phyloP scores from a whole-genome alignment of 2,888 invertebrate genomes.

The Crepidodera aurea region DNA sequence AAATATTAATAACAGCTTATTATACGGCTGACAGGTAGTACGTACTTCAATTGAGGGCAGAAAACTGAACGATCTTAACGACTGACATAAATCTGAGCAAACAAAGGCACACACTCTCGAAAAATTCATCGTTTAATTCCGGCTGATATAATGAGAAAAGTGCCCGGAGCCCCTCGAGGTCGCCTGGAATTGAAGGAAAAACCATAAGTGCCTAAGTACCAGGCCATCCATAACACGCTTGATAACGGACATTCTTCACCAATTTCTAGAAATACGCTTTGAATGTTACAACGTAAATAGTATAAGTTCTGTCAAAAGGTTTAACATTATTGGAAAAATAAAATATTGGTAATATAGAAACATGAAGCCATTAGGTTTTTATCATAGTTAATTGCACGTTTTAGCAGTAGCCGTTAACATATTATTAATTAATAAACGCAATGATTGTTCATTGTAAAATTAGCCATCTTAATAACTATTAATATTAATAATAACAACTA shows the following conservation, averaged over 20 bases:
- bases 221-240: constrained; percentile 42
- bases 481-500: no score
- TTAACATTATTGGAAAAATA: no score
- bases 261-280: no score
- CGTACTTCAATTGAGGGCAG: constrained; percentile 18
- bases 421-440: no score
- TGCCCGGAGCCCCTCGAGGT: constrained; percentile 20
- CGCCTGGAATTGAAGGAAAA: constrained; percentile 36
- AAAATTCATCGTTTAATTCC: constrained; percentile 34
- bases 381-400: no score
- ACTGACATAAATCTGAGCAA: constrained; percentile 34
- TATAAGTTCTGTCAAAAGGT: no score
- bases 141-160: constrained; percentile 32
- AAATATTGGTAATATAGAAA: no score
- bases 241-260: constrained; percentile 9
- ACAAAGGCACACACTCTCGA: constrained; percentile 29
- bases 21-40: constrained; percentile 8
- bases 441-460: no score
- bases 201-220: constrained; percentile 35
- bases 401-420: no score
- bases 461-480: no score
- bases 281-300: no score
- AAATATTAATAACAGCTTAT: constrained; percentile 21
- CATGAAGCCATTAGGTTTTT: no score
- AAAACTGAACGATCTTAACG: constrained; percentile 27